Conservation (phyloP, 2,797 vertebrate species). For the Peromyscus melanophrys region DNA sequence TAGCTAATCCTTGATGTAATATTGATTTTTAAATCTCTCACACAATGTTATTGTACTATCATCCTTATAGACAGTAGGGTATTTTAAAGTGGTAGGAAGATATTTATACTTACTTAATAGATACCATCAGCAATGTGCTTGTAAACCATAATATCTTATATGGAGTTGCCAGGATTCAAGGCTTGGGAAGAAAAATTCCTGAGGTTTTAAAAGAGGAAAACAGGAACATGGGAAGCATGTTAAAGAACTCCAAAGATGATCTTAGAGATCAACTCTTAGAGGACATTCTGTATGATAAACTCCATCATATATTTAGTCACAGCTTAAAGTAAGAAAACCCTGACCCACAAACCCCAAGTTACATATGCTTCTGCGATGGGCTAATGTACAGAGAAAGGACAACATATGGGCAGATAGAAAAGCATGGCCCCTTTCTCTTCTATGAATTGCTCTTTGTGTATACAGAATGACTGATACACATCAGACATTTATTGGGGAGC, state of each 20-base stretch:
- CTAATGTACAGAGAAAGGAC: background rate
- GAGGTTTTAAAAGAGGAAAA: background rate
- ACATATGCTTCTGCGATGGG: background rate
- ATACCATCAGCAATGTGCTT: background rate
- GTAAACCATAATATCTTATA: background rate
- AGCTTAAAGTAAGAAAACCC: background rate
- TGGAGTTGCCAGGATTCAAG: background rate
- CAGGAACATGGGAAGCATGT: background rate
- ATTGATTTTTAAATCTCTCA: conserved; percentile 9
- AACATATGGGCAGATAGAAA: background rate
- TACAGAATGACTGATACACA: background rate
- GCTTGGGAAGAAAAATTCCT: background rate
- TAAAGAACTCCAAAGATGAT: background rate
- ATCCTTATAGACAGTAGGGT: background rate
- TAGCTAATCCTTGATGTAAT: background rate
- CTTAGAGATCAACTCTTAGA: background rate
- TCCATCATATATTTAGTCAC: background rate
- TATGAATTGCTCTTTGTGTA: background rate
- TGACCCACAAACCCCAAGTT: background rate
- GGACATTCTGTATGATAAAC: background rate
- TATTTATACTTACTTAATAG: background rate
- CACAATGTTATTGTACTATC: background rate
- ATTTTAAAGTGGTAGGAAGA: background rate
- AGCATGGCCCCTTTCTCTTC: background rate
- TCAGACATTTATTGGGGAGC: background rate